Conservation (phyloP, 2,113 vertebrate species). For the Tylochromis polylepis region DNA sequence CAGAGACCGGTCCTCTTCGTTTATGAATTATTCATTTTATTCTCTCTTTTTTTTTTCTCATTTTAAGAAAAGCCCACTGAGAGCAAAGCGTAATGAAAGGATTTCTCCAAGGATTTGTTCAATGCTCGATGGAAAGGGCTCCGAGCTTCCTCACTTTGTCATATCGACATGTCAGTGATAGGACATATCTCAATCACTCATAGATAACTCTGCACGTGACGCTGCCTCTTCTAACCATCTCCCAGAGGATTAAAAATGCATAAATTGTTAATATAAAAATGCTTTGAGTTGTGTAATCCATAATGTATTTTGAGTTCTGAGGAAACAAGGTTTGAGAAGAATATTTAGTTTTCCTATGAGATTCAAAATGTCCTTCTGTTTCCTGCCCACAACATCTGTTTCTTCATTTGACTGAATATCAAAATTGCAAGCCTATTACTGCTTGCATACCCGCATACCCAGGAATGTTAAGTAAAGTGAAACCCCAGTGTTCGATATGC, state of each 20-base stretch:
- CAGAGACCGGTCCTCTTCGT: conserved; percentile 35
- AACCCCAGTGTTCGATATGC: not conserved
- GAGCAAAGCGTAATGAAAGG: conserved; percentile 55
- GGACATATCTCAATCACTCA: conserved; percentile 45
- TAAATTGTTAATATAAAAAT: conserved; percentile 33
- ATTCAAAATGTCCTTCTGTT: not conserved
- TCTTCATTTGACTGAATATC: not conserved
- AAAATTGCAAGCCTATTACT: not conserved
- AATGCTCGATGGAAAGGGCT: conserved; percentile 22
- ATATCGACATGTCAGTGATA: conserved; percentile 1
- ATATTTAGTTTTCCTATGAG: not conserved
- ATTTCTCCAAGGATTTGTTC: conserved; percentile 48
- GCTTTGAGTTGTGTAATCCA: conserved; percentile 10
- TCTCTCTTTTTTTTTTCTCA: not conserved
- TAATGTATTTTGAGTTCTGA: conserved; percentile 8
- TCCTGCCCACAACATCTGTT: not conserved
- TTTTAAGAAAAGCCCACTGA: conserved; percentile 50
- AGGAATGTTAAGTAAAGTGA: not conserved
- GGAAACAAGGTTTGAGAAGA: not conserved
- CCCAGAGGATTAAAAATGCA: not conserved
- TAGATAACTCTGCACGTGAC: not conserved
- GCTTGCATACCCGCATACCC: not conserved
- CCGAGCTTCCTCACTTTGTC: conserved; percentile 9
- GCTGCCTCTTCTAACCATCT: not conserved
- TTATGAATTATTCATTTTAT: conserved; percentile 63